phyloP scores from a whole-genome alignment of 2,888 invertebrate genomes.

The Erebia palarica region DNA sequence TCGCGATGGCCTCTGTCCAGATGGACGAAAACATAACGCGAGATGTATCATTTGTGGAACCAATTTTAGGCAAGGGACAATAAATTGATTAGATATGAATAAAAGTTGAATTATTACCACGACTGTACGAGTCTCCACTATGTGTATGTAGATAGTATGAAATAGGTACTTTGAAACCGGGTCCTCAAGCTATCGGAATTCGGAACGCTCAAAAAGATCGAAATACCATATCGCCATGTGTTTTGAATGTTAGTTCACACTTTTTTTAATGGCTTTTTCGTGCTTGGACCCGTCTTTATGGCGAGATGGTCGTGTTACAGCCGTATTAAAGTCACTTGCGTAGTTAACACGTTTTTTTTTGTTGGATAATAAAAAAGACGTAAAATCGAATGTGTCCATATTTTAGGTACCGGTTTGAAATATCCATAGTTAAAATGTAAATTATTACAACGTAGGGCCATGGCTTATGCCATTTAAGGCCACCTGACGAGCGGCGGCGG shows the following conservation, averaged over 20 bases:
- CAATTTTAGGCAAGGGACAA: neutral
- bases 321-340: neutral
- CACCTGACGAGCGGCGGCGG: neutral
- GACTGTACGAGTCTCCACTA: no score
- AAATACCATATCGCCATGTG: constrained; percentile 10
- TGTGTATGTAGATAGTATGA: no score
- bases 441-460: neutral
- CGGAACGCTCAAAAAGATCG: neutral
- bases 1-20: no score
- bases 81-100: neutral
- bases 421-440: neutral
- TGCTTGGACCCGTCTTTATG: constrained; percentile 1
- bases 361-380: constrained; percentile 2
- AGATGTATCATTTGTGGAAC: neutral
- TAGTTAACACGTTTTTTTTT: neutral
- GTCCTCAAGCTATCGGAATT: neutral
- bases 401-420: neutral
- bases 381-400: constrained; percentile 1
- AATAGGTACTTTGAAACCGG: neutral
- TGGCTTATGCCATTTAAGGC: neutral
- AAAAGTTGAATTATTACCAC: no score
- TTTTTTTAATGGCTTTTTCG: constrained; percentile 7
- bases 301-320: neutral
- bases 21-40: neutral
- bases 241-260: constrained; percentile 11